phyloP scores from a whole-genome alignment of 1,140 invertebrate genomes.

The Eriocheir sinensis region DNA sequence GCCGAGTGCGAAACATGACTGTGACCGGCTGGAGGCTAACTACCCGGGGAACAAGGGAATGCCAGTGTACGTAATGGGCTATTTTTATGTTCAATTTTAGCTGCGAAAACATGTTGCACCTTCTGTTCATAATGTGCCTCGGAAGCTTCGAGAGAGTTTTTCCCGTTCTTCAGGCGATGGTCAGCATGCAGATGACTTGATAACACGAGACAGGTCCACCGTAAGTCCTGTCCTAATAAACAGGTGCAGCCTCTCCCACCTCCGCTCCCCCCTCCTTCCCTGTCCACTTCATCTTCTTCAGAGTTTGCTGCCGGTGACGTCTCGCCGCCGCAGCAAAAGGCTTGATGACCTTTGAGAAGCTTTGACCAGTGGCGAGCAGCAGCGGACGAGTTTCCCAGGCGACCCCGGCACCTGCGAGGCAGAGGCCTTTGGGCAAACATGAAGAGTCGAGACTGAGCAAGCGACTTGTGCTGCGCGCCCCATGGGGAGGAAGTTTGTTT shows the following conservation, averaged over 20 bases:
- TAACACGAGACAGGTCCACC: background rate
- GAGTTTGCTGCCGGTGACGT: background rate
- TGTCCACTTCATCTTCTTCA: background rate
- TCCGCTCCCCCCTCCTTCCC: background rate
- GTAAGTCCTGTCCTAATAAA: background rate
- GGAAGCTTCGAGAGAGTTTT: background rate
- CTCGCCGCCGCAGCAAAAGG: background rate
- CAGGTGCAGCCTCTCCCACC: background rate
- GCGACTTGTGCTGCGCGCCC: background rate
- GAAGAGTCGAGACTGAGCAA: background rate
- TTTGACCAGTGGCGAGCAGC: background rate
- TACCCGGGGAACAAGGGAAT: constrained; percentile 1
- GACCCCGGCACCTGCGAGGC: background rate
- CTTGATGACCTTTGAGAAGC: background rate
- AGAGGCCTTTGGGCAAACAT: background rate
- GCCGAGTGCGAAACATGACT: background rate
- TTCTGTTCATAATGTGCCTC: no score
- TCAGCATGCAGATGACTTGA: background rate
- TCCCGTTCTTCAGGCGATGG: background rate
- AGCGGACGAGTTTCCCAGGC: background rate
- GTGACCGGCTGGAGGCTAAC: background rate
- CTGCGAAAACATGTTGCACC: background rate
- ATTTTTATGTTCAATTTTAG: background rate
- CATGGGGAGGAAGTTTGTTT: no score
- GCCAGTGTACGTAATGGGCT: background rate